Evolutionary conservation across 2,888 invertebrate species (phyloP).

Genomic region (Hyposoter dolosus): DNA sequence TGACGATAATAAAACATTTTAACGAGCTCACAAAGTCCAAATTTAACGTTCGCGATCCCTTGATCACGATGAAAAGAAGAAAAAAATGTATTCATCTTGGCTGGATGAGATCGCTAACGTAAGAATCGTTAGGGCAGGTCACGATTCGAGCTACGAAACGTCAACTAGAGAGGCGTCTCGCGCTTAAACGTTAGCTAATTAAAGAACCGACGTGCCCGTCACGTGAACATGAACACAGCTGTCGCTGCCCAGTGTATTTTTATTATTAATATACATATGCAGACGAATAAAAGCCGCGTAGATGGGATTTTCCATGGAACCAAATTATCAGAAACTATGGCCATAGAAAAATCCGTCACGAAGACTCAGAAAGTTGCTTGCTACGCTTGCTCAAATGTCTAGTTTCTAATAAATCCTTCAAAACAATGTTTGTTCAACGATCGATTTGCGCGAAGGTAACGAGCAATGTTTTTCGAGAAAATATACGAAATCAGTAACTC

Average conservation of each 20-base stretch:
- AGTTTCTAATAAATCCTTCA: background rate
- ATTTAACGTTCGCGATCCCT: background rate
- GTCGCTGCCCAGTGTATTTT: slow-evolving; percentile 35
- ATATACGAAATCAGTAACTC: background rate
- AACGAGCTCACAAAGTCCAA: background rate
- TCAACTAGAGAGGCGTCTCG: slow-evolving; percentile 28
- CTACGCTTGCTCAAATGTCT: background rate
- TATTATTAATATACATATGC: slow-evolving; percentile 32
- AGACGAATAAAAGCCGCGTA: background rate
- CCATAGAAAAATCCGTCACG: background rate
- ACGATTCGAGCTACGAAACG: slow-evolving; percentile 40
- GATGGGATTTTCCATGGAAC: background rate
- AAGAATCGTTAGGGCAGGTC: slow-evolving; percentile 57
- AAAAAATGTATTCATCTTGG: slow-evolving; percentile 21
- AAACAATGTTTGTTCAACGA: background rate
- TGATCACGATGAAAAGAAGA: slow-evolving; percentile 6
- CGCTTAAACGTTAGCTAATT: slow-evolving; percentile 56
- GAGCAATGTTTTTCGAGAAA: too few species aligned
- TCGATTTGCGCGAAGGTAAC: background rate
- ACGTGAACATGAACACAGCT: slow-evolving; percentile 26
- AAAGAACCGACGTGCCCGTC: slow-evolving; percentile 40
- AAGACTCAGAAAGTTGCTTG: background rate
- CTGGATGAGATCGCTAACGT: slow-evolving; percentile 15
- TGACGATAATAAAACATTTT: background rate
- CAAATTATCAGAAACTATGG: background rate